A percentile compares a stretch with the other conserved stretches of the same genome.
Conservation (phyloP, 2,888 invertebrate genomes). For the Dione vanillae region DNA sequence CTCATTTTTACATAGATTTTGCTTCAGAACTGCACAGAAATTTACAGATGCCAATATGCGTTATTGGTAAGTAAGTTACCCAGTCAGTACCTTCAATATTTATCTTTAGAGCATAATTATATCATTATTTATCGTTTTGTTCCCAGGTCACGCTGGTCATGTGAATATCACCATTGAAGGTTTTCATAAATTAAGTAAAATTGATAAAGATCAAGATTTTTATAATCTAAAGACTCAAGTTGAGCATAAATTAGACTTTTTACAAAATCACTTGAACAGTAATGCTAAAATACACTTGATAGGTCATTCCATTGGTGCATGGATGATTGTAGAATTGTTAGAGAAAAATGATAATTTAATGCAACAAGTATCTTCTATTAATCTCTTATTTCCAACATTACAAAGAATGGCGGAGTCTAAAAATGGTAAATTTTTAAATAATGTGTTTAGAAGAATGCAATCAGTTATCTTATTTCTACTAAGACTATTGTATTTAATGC, state of each 20-base stretch:
- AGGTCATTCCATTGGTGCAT: slow-evolving; percentile 96
- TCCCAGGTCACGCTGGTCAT: slow-evolving; percentile 90
- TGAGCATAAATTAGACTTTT: slow-evolving; percentile 90
- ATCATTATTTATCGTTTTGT: slow-evolving; percentile 19
- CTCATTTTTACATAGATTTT: slow-evolving; percentile 92
- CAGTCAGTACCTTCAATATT: background rate
- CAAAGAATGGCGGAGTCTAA: slow-evolving; percentile 91
- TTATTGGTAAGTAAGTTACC: slow-evolving; percentile 84
- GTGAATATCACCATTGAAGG: slow-evolving; percentile 71
- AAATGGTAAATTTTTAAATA: slow-evolving; percentile 89
- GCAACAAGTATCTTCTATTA: slow-evolving; percentile 84
- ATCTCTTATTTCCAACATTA: slow-evolving; percentile 94
- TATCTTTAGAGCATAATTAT: background rate
- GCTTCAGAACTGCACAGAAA: slow-evolving; percentile 86
- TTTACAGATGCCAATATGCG: slow-evolving; percentile 90
- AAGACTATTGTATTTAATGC: slow-evolving; percentile 78
- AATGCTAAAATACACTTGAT: slow-evolving; percentile 91
- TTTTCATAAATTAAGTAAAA: slow-evolving; percentile 74
- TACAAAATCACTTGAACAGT: slow-evolving; percentile 88
- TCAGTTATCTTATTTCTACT: slow-evolving; percentile 65
- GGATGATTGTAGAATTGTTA: slow-evolving; percentile 91
- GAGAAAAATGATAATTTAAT: slow-evolving; percentile 82
- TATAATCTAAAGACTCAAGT: slow-evolving; percentile 92
- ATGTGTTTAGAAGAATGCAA: slow-evolving; percentile 77
- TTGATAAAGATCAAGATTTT: slow-evolving; percentile 66